phyloP scores from a whole-genome alignment of 2,888 invertebrate species.

The Oxytorus armatus region DNA sequence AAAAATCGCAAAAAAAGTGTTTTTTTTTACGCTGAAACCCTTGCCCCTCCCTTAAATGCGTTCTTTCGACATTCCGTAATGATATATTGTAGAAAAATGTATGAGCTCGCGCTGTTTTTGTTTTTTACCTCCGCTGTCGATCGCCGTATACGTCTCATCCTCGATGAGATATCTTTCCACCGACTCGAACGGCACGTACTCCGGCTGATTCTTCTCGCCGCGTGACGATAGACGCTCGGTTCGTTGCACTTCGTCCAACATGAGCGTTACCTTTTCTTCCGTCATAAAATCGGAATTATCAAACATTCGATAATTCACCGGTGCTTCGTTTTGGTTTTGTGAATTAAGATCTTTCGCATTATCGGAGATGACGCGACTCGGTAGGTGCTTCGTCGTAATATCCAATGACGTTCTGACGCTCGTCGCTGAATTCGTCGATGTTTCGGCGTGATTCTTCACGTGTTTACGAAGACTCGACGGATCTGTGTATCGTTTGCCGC shows the following conservation, averaged over 20 bases:
- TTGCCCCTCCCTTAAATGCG: too few species aligned
- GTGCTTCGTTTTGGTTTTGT: slow-evolving; percentile 7
- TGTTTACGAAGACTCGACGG: slow-evolving; percentile 97
- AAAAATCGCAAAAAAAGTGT: too few species aligned
- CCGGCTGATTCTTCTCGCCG: slow-evolving; percentile 77
- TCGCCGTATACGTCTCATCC: slow-evolving; percentile 70
- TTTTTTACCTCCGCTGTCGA: slow-evolving; percentile 73
- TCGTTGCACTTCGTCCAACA: slow-evolving; percentile 69
- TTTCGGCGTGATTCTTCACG: slow-evolving; percentile 91
- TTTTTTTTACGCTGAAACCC: too few species aligned
- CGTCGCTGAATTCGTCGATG: slow-evolving; percentile 44
- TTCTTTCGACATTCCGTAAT: slow-evolving; percentile 6
- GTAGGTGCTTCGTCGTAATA: slow-evolving; percentile 40
- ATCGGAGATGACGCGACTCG: slow-evolving; percentile 14
- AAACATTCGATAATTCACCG: slow-evolving; percentile 67
- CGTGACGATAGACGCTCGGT: slow-evolving; percentile 70
- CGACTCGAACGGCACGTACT: slow-evolving; percentile 81
- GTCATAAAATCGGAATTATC: slow-evolving; percentile 69
- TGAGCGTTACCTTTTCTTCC: slow-evolving; percentile 70
- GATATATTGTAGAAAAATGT: not conserved
- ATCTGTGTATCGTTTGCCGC: slow-evolving; percentile 96
- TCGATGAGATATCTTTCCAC: slow-evolving; percentile 78
- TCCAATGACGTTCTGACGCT: slow-evolving; percentile 51
- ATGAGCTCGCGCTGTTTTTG: slow-evolving; percentile 47
- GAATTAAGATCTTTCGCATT: slow-evolving; percentile 26